These are phyloP conservation scores for Salpingus planirostris DNA, from an alignment of 2,888 invertebrate species.

Conservation along the genomic window DNA sequence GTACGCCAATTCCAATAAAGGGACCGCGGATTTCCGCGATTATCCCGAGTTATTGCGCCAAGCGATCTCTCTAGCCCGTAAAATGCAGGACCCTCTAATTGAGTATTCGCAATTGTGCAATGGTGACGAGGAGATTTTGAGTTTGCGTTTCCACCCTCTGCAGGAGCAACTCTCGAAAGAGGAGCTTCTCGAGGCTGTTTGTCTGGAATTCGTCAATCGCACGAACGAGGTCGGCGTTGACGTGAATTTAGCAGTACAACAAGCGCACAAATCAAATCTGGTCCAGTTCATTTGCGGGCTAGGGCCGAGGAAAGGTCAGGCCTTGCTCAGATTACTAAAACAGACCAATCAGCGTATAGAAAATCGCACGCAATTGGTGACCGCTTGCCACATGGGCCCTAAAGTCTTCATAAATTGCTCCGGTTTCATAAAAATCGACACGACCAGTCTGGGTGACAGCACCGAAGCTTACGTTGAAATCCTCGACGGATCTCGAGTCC, in stretches of 20 bases:
- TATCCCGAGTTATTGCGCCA: conserved; percentile 86
- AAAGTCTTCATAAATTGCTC: conserved; percentile 95
- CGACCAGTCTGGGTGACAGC: conserved; percentile 85
- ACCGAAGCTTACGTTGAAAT: conserved; percentile 94
- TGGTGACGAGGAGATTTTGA: conserved; percentile 92
- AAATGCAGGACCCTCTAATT: conserved; percentile 90
- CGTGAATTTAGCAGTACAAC: conserved; percentile 85
- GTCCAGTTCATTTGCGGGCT: conserved; percentile 96
- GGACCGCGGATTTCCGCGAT: conserved; percentile 79
- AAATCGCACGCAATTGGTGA: conserved; percentile 91
- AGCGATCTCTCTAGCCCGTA: conserved; percentile 85
- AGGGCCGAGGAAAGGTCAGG: conserved; percentile 90
- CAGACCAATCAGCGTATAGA: conserved; percentile 87
- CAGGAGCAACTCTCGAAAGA: conserved; percentile 77
- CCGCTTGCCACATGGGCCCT: conserved; percentile 93
- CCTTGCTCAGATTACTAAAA: conserved; percentile 75
- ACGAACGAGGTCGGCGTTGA: conserved; percentile 98
- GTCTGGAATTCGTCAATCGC: conserved; percentile 85
- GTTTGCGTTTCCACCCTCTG: conserved; percentile 83
- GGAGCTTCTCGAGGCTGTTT: conserved; percentile 74
- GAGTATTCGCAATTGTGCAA: conserved; percentile 96
- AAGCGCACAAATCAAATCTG: conserved; percentile 77
- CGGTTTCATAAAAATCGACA: conserved; percentile 98
- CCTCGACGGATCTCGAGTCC: conserved; percentile 93
- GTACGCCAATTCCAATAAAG: conserved; percentile 85